Base-by-base conservation (phyloP, 2,797 vertebrate genomes). In the Tokudaia tokunoshimensis region DNA sequence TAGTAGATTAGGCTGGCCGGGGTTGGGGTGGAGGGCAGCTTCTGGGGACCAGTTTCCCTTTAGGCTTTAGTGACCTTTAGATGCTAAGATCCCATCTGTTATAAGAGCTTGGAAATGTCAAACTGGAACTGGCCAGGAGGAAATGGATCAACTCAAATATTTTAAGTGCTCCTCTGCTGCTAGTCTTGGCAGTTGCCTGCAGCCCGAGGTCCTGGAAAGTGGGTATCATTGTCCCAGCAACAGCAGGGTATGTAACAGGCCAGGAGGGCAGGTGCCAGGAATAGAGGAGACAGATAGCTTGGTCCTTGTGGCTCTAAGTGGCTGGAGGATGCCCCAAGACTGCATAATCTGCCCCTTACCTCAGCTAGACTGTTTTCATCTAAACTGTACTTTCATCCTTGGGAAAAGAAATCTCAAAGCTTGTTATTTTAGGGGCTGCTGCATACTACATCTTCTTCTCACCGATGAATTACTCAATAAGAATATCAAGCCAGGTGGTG, bases 371-470 rank as follows among this genome's bases (percentile, higher is more conserved):
- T 29, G 22, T 55, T 5, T 34, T 70, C 5, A 65, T 31, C 37
- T 65, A 61, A 65, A 74, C 11, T 41, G 31, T n/a, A 34, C 47
- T 96, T 84, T 85, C 26, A 4, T 88, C 20, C 61, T 87, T 63
- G 70, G 61, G 57, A 88, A 55, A 86, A 82, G 70, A 87, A 78
- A 79, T 92, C n/a, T 78, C n/a, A 47, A 61, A n/a, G 67, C 13
- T 41, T 41, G 59, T 79, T 52, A 59, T 76, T 89, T 86, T 41
- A 50, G 59, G 61, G 52, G 75, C 79, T 61, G 13, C n/a, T 67
- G 20, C n/a, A 31, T 0, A 22, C 34, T 34, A 3, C 26, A 20
- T 65, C 37, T 17, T 83, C 81, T 95, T 83, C 81, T 89, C 37
- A 67, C 17, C 82, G 85, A 78, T 17, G 14, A 91, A 72, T 80